Evolutionary conservation across 2,888 invertebrate species (phyloP), one percentile per base, ranked within the genome.

Genomic region (Pimpla rufipes): DNA sequence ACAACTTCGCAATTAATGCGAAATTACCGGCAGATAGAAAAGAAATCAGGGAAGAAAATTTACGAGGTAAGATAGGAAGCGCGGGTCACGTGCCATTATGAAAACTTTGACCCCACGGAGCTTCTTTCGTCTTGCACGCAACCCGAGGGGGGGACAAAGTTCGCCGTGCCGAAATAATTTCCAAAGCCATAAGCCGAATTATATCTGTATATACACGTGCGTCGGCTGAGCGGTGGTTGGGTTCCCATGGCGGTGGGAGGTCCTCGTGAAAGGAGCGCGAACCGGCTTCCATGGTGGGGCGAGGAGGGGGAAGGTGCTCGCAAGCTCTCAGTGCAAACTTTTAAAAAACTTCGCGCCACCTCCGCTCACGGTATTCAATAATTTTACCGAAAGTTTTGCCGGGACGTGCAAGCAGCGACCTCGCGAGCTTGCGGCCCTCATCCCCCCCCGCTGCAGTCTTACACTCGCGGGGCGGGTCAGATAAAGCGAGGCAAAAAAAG

Each of bases 391-490:
- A 81, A 77, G 16, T 75, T 84, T 59, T 23, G 6, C 23, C 64
- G 81, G 80, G 84, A 86, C 88, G 88, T 86, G 85, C 83, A 52
- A 79, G 18, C 40, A 35, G 45, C 47, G 37, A 62, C 23, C 50
- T 35, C 11, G 75, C 16, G 81, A 64, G 5, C 71, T 70, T 40
- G 68, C 66, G 57, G 40, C 6, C 18, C n/a, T n/a, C n/a, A n/a
- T n/a, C n/a, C n/a, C n/a, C n/a, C n/a, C n/a, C 57, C 71, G 40
- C 23, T 71, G 45, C 52, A 47, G 57, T 74, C 52, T 50, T 59
- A 29, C 29, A 59, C 57, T 68, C 76, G 55, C 64, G n/a, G 18
- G 35, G 29, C 35, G n/a, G 37, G 73, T n/a, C 37, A 40, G 74
- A 76, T 67, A 62, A 35, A 59, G 74, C 55, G 55, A 21, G 23